A percentile compares a stretch with the other conserved stretches of the same genome.
Evolutionary conservation across 1,140 invertebrate species (phyloP).

Genomic region (Thalassaphorura encarpata): DNA sequence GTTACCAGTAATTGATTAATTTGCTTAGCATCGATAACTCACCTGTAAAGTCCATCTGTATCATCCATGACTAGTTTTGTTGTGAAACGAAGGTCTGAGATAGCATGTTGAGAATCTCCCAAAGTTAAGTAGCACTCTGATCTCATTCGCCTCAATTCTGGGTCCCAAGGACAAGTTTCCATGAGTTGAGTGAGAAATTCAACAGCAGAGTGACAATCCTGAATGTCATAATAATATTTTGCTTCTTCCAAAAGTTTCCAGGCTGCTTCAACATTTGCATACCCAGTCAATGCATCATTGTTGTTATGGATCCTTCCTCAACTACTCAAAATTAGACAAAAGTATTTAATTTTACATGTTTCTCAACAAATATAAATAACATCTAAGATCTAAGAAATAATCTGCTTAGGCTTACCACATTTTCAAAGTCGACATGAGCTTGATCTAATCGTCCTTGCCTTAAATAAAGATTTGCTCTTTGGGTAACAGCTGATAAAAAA

Average conservation of each 20-base stretch:
- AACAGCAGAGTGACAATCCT: slow-evolving; percentile 60
- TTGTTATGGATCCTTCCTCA: slow-evolving; percentile 64
- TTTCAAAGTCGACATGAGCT: slow-evolving; percentile 69
- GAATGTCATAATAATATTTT: slow-evolving; percentile 52
- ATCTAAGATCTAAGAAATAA: too few species aligned
- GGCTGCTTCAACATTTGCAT: slow-evolving; percentile 46
- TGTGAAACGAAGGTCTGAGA: slow-evolving; percentile 78
- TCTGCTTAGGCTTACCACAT: slow-evolving; percentile 83
- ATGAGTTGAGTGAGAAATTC: slow-evolving; percentile 59
- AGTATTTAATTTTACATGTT: not conserved
- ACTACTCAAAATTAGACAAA: slow-evolving; percentile 50
- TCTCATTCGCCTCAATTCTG: slow-evolving; percentile 67
- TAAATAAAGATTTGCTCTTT: slow-evolving; percentile 74
- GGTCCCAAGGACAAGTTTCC: slow-evolving; percentile 83
- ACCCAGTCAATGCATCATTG: slow-evolving; percentile 56
- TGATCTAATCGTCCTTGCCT: slow-evolving; percentile 77
- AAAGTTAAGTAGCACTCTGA: slow-evolving; percentile 70
- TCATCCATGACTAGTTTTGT: slow-evolving; percentile 86
- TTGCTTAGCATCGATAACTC: slow-evolving; percentile 34
- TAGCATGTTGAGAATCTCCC: slow-evolving; percentile 75
- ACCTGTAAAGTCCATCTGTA: slow-evolving; percentile 68
- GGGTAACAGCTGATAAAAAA: slow-evolving; percentile 79
- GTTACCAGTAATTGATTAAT: too few species aligned
- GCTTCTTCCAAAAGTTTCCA: slow-evolving; percentile 55
- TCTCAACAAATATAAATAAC: not conserved